Base-by-base conservation (phyloP, 2,797 vertebrate species). In the Mastacembelus armatus region DNA sequence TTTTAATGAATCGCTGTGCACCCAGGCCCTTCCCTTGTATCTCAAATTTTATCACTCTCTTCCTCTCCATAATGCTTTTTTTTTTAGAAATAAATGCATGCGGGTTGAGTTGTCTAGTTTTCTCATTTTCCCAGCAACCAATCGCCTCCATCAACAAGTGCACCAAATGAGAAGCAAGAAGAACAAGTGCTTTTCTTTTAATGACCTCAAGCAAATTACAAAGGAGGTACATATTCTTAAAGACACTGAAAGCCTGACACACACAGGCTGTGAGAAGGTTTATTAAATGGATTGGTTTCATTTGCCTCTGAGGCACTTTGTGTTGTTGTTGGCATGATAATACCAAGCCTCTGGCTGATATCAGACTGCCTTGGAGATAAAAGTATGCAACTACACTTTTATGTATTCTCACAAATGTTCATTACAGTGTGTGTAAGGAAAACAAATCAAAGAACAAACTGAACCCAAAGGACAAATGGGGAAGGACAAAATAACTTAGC, bases 1-100 rank as follows among this genome's bases (percentile, higher is more conserved):
- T 88, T 88, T 78, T 85, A 86, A 92, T 89, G 76, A 89, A 84
- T 84, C 12, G 36, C 74, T 49, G 59, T 62, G 42, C 69, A 39
- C n/a, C 22, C 65, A 15, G 22, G 24, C 15, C 26, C 32, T 39
- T 62, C 35, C 48, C 44, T 72, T 2, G n/a, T n/a, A n/a, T n/a
- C n/a, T n/a, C n/a, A n/a, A 39, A 3, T 43, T 66, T 55, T 51
- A 35, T 51, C 10, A 40, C 26, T 29, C 16, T 43, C 10, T 11
- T 44, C 16, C 14, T 58, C 45, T 24, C 39, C 27, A n/a, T n/a
- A n/a, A n/a, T n/a, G n/a, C 16, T 16, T 63, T 27, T 18, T 42
- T 61, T 60, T 57, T 52, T 11, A 54, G 44, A 68, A 75, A 59
- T 2, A 60, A 71, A 84, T 15, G 15, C 26, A 64, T 32, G 59